phyloP scores from a whole-genome alignment of 2,888 invertebrate genomes.

The Apotomis capreana region DNA sequence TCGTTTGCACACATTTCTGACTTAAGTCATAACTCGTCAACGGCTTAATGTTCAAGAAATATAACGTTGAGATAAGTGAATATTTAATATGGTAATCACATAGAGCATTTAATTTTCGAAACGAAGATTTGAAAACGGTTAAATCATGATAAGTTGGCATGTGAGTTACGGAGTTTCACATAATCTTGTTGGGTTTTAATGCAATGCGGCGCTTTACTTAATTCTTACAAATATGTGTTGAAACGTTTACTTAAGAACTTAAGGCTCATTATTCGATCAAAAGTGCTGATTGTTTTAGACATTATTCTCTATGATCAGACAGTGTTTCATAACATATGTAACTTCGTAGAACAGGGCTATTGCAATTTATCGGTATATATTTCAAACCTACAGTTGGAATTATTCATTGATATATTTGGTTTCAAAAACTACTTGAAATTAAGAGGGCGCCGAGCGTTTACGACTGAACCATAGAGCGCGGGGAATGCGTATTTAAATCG shows the following conservation, averaged over 20 bases:
- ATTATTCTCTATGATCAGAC: no score
- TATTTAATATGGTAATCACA: constrained; percentile 26
- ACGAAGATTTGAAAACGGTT: constrained; percentile 12
- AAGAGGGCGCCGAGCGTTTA: no score
- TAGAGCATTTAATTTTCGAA: constrained; percentile 13
- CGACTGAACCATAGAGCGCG: no score
- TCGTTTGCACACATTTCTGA: neutral
- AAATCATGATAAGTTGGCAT: neutral
- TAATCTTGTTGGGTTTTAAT: neutral
- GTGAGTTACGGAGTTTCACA: neutral
- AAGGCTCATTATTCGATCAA: neutral
- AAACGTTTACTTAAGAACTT: neutral
- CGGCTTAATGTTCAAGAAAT: constrained; percentile 7
- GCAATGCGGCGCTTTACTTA: neutral
- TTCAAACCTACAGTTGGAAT: no score
- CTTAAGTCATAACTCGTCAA: no score
- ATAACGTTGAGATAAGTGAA: constrained; percentile 18
- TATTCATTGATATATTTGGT: no score
- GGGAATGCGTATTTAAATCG: no score
- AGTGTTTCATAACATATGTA: no score
- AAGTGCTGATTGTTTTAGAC: neutral
- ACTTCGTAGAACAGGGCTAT: no score
- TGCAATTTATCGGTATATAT: no score
- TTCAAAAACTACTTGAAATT: no score
- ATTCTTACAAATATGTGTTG: neutral